Evolutionary conservation across 2,113 vertebrate genomes (phyloP).

Genomic region (Nanorana parkeri): DNA sequence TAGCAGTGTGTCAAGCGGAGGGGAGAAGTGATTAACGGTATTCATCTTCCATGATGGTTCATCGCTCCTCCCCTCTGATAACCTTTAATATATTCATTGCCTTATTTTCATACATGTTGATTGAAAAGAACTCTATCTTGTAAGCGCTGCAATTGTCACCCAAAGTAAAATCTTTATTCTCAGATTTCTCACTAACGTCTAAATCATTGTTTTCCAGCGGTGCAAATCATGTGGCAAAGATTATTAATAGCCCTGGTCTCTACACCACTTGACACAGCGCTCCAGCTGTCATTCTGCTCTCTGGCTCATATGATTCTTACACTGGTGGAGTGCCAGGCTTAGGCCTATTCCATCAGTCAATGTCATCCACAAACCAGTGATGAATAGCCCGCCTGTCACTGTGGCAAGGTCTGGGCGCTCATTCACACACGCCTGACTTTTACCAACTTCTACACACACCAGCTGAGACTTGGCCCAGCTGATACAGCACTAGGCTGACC

Average conservation of each 20-base stretch:
- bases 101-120: slow-evolving; percentile 87
- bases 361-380: slow-evolving; percentile 92
- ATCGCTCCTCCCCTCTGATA: slow-evolving; percentile 61
- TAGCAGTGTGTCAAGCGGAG: slow-evolving; percentile 44
- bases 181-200: slow-evolving; percentile 73
- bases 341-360: slow-evolving; percentile 94
- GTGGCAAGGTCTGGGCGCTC: slow-evolving; percentile 74
- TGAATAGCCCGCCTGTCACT: slow-evolving; percentile 85
- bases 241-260: slow-evolving; percentile 99
- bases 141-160: slow-evolving; percentile 74
- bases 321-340: slow-evolving; percentile 91
- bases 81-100: slow-evolving; percentile 85
- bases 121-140: slow-evolving; percentile 86
- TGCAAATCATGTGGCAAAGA: slow-evolving; percentile 88
- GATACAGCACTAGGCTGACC: slow-evolving; percentile 68
- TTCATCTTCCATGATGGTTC: slow-evolving; percentile 44
- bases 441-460: slow-evolving; percentile 73
- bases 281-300: slow-evolving; percentile 97
- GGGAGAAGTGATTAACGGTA: slow-evolving; percentile 59
- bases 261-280: slow-evolving; percentile 97
- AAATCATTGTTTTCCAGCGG: slow-evolving; percentile 80
- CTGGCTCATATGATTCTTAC: slow-evolving; percentile 90
- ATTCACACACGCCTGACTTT: slow-evolving; percentile 82
- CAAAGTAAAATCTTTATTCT: slow-evolving; percentile 88
- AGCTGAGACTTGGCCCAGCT: slow-evolving; percentile 79